Evolutionary conservation across 2,113 vertebrate species (phyloP), one percentile per base, ranked within the genome.

Genomic region (Proteles cristata): DNA sequence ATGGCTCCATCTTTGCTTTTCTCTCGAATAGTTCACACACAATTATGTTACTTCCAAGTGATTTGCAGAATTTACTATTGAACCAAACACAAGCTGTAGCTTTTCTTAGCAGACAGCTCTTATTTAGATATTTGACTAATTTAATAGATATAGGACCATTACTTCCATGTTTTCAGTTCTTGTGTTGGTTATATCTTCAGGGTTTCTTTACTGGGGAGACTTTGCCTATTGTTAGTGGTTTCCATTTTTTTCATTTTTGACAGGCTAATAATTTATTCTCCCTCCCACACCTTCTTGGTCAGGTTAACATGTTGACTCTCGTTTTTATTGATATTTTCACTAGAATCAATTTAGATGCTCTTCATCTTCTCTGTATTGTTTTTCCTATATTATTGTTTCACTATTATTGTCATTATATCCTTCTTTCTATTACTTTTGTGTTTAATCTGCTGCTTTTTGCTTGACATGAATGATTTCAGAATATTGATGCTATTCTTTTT

Each of bases 401-500:
- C 10, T 82, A 33, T 31, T 58, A 48, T 50, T 61, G 31, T 92
- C 5, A 81, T 88, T 73, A 85, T 73, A 65, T 50, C 31, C 55
- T 80, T 23, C 15, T 26, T 61, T 61, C 50, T 66, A n/a, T 14
- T 80, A 80, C 6, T n/a, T 63, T 80, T 65, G 11, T 71, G 5
- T 66, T 89, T 85, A 85, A 93, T 76, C 77, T 94, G 33, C 16
- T 90, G 11, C 25, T 69, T 88, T 83, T 12, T 88, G 68, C 45
- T 74, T 89, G 85, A 79, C 25, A 85, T 79, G 23, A 73, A 71
- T 65, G 9, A 71, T 53, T 61, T 88, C 94, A 94, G n/a, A 84
- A 53, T 53, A 73, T 31, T 50, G 33, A 81, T 77, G 35, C 50
- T 53, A 43, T 33, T 69, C 26, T 61, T 69, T 92, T 93, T 55